These are phyloP conservation scores for Lagopus leucura DNA, from an alignment of 2,113 vertebrate species.

Conservation along the genomic window DNA sequence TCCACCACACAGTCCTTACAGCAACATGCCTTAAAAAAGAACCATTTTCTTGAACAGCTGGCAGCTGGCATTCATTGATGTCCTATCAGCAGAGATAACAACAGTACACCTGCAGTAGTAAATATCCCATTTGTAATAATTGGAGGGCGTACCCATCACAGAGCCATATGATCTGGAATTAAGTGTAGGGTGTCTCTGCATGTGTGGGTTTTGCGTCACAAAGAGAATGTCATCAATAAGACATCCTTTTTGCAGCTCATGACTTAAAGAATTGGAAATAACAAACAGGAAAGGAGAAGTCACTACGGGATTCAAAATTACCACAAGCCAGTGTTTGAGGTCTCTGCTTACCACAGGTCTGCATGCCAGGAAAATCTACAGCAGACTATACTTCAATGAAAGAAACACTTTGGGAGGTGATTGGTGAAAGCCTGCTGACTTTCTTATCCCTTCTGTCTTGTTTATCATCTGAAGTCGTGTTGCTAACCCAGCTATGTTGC, in stretches of 20 bases:
- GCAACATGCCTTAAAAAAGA: background rate
- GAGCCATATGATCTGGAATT: background rate
- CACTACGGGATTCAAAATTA: background rate
- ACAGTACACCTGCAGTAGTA: background rate
- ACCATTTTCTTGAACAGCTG: background rate
- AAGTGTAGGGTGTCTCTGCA: background rate
- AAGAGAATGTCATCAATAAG: background rate
- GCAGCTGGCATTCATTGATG: background rate
- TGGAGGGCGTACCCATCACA: background rate
- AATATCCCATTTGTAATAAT: background rate
- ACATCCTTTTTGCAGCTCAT: background rate
- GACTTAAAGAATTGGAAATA: background rate
- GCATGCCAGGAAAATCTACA: background rate
- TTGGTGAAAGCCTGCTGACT: slow-evolving; percentile 12
- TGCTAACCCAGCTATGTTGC: slow-evolving; percentile 30
- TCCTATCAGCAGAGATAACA: background rate
- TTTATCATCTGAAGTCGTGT: slow-evolving; percentile 30
- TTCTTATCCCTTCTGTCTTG: slow-evolving; percentile 32
- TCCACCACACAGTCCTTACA: background rate
- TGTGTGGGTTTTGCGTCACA: background rate
- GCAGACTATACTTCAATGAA: background rate
- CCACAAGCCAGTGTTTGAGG: background rate
- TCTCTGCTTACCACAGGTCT: background rate
- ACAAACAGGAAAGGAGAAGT: background rate
- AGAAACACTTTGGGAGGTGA: background rate